phyloP scores from a whole-genome alignment of 2,888 invertebrate genomes.

The Heliothis peltigera region DNA sequence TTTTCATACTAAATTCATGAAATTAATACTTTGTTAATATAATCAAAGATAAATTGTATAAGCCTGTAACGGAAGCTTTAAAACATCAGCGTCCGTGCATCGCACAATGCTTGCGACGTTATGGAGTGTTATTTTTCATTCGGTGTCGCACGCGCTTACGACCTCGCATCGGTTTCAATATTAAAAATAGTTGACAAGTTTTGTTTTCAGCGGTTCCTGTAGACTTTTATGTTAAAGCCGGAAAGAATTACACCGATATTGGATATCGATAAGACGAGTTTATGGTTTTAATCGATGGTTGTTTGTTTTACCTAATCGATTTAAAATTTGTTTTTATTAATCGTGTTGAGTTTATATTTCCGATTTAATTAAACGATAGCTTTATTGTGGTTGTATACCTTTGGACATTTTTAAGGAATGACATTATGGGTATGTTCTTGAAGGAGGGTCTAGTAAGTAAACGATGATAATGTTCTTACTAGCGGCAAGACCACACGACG shows the following conservation, averaged over 20 bases:
- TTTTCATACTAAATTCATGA: too few relatives aligned
- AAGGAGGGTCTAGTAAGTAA: too few relatives aligned
- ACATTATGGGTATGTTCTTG: too few relatives aligned
- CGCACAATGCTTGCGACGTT: conserved; percentile 61
- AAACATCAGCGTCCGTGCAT: conserved; percentile 38
- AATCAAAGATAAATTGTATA: too few relatives aligned
- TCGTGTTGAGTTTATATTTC: not conserved
- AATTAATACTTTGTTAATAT: too few relatives aligned
- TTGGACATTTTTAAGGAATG: too few relatives aligned
- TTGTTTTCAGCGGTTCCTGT: conserved; percentile 53
- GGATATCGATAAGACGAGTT: conserved; percentile 15
- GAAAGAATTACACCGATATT: conserved; percentile 34
- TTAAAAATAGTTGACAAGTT: conserved; percentile 71
- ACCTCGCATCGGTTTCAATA: conserved; percentile 66
- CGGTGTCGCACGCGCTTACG: conserved; percentile 71
- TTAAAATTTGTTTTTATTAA: not conserved
- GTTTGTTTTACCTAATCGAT: not conserved
- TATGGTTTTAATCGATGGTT: conserved; percentile 4
- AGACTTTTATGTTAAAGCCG: conserved; percentile 40
- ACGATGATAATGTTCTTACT: too few relatives aligned
- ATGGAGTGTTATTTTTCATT: conserved; percentile 76
- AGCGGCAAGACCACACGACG: too few relatives aligned
- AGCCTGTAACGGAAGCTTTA: conserved; percentile 31
- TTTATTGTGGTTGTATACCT: not conserved
- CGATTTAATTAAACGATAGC: not conserved